Evolutionary conservation across 2,888 invertebrate species (phyloP).

Genomic region (Parnassius mnemosyne): DNA sequence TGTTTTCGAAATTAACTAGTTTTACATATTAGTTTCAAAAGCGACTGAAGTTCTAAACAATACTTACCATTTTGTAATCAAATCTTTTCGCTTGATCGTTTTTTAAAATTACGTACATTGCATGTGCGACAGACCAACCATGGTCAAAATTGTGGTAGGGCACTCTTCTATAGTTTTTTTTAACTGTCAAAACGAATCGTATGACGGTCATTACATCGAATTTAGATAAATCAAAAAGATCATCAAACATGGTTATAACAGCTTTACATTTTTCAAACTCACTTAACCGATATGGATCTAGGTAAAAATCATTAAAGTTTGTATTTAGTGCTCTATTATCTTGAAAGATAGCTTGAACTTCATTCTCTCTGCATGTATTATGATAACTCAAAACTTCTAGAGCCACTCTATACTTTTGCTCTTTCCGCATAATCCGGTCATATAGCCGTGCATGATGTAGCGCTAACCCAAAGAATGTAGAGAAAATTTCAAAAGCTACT

Average conservation of each 20-base stretch:
- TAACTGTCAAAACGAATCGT: slow-evolving; percentile 88
- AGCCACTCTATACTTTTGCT: slow-evolving; percentile 90
- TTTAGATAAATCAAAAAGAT: slow-evolving; percentile 83
- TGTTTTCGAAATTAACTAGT: too few species aligned
- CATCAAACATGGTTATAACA: slow-evolving; percentile 88
- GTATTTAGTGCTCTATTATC: slow-evolving; percentile 37
- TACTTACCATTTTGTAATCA: slow-evolving; percentile 53
- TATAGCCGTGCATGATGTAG: slow-evolving; percentile 92
- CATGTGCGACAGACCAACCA: slow-evolving; percentile 92
- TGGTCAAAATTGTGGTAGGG: slow-evolving; percentile 95
- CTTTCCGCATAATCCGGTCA: slow-evolving; percentile 89
- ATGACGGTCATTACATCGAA: slow-evolving; percentile 86
- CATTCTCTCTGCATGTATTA: slow-evolving; percentile 87
- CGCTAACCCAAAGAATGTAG: slow-evolving; percentile 91
- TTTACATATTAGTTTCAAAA: too few species aligned
- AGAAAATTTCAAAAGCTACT: slow-evolving; percentile 90
- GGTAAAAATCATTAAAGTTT: slow-evolving; percentile 82
- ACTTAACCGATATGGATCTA: slow-evolving; percentile 86
- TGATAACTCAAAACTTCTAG: slow-evolving; percentile 92
- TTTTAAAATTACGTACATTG: slow-evolving; percentile 88
- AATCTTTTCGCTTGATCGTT: slow-evolving; percentile 47
- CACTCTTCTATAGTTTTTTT: slow-evolving; percentile 90
- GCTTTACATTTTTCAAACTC: slow-evolving; percentile 86
- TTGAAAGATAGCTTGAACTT: slow-evolving; percentile 69
- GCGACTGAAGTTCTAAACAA: too few species aligned